Evolutionary conservation across 2,888 invertebrate species (phyloP).

Genomic region (Epirrhoe tristata): DNA sequence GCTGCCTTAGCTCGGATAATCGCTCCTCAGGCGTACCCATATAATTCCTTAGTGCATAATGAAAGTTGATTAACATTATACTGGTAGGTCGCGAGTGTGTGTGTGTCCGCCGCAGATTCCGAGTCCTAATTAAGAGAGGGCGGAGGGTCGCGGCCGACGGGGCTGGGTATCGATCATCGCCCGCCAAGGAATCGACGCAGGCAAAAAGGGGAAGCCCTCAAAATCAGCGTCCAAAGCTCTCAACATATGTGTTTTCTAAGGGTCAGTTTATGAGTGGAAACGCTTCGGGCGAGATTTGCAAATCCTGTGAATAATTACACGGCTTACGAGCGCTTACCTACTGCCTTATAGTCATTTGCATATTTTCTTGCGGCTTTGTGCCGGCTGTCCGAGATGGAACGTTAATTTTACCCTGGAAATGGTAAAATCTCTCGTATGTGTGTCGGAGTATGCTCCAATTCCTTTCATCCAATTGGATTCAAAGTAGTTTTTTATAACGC

Average conservation of each 20-base stretch:
- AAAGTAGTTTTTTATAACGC: background rate
- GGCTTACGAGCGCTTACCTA: constrained; percentile 84
- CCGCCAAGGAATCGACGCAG: constrained; percentile 84
- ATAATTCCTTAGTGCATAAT: constrained; percentile 86
- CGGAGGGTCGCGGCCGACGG: constrained; percentile 76
- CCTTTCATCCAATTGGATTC: background rate
- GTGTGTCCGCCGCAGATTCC: constrained; percentile 94
- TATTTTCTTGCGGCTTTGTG: constrained; percentile 83
- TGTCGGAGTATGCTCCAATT: constrained; percentile 31
- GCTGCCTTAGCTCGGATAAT: constrained; percentile 80
- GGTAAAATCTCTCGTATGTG: constrained; percentile 26
- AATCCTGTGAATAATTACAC: constrained; percentile 85
- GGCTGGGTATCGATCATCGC: constrained; percentile 83
- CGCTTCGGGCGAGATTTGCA: constrained; percentile 81
- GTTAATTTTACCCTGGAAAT: constrained; percentile 53
- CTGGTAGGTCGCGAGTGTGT: constrained; percentile 72
- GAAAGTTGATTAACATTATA: constrained; percentile 85
- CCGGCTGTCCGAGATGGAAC: constrained; percentile 59
- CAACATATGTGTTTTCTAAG: constrained; percentile 85
- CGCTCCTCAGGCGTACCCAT: constrained; percentile 85
- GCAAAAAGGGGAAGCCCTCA: constrained; percentile 83
- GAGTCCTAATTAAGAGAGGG: constrained; percentile 94
- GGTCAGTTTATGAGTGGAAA: constrained; percentile 82
- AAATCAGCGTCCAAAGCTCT: constrained; percentile 81
- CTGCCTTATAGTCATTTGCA: constrained; percentile 84